phyloP scores from a whole-genome alignment of 2,113 vertebrate species.

The Leucopsar rothschildi region DNA sequence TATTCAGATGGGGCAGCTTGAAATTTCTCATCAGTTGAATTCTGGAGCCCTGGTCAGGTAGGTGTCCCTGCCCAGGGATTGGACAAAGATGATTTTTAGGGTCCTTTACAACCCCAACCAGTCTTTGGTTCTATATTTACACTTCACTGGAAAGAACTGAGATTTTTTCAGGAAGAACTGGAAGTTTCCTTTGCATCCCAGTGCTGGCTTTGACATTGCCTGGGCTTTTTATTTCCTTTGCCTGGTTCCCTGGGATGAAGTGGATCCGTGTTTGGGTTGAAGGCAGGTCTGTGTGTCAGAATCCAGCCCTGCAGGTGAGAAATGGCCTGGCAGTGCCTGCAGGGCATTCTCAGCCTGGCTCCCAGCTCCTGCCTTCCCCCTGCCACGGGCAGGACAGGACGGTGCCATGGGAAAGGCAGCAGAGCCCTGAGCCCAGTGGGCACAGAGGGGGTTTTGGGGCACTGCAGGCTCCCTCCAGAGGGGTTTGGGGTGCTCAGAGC shows the following conservation, averaged over 20 bases:
- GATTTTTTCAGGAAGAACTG: background rate
- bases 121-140: background rate
- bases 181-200: background rate
- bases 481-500: background rate
- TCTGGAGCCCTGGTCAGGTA: background rate
- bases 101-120: background rate
- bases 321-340: background rate
- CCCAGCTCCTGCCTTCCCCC: background rate
- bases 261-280: background rate
- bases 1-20: background rate
- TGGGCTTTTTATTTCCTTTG: background rate
- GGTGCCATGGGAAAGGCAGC: background rate
- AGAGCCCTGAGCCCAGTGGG: accelerated
- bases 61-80: background rate
- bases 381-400: background rate
- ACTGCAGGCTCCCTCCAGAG: accelerated
- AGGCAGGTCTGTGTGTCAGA: background rate
- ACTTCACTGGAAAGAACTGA: background rate
- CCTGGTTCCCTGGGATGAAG: background rate
- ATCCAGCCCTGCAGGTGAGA: background rate
- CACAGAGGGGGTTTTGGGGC: accelerated
- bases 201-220: background rate
- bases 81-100: background rate
- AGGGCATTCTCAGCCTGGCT: background rate
- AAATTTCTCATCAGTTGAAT: background rate